Evolutionary conservation across 2,797 vertebrate species (phyloP), one percentile per base, ranked within the genome.

Genomic region (Thunnus albacares): DNA sequence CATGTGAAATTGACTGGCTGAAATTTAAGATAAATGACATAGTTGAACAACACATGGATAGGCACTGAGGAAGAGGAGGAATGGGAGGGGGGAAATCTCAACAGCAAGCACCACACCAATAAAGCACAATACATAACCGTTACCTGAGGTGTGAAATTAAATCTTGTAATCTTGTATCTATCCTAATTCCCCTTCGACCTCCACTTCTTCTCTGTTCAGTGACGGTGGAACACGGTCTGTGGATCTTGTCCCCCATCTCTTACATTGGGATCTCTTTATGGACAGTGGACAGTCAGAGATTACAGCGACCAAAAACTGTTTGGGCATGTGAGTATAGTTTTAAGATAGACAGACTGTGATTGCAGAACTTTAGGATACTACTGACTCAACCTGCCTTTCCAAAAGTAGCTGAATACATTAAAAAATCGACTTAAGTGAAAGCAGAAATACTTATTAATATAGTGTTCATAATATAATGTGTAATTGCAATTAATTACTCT

Each of bases 141-240:
- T 60, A 61, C 49, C 63, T 45, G 68, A 66, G 53, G 77, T 68
- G 66, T 43, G 47, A 71, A 70, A 73, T 47, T 28, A 58, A 77
- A 83, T 68, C 65, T 71, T 43, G n/a, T 24, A 24, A 74, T 35
- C 55, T 74, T 30, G 71, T 38, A 43, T 45, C 73, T 35, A 35
- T 35, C 38, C 11, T 38, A 11, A 14, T 63, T 60, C 47, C 11
- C 38, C 10, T 38, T 38, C 10, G 59, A 38, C 41, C 55, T 62
- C 30, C 60, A 24, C 22, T 17, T 0, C 3, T 12, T 12, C 14
- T 45, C 26, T 70, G 11, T 24, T 15, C 57, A 11, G 7, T 35
- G 7, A 35, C 7, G 5, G 28, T 30, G 30, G 30, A 38, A 38
- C 38, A 38, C 11, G 38, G 38, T 11, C 38, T 11, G 9, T 38